phyloP scores from a whole-genome alignment of 2,888 invertebrate genomes.

The Steinernema scapterisci region DNA sequence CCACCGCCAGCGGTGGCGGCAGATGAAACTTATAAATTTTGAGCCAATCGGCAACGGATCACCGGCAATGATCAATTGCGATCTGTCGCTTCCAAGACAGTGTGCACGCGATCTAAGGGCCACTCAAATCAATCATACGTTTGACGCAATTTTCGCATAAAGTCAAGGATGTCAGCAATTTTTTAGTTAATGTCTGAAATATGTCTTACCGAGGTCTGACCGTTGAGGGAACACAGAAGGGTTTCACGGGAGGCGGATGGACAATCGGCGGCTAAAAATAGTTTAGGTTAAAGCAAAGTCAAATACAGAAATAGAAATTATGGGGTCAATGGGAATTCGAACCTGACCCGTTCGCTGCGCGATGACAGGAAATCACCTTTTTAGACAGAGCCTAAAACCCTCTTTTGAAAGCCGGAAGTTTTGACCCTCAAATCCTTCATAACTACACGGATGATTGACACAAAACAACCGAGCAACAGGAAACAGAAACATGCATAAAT shows the following conservation, averaged over 20 bases:
- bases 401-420: no score
- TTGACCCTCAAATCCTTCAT: no score
- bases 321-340: no score
- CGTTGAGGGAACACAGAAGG: conserved; percentile 37
- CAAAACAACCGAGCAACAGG: neutral
- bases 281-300: no score
- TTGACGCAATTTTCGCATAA: neutral
- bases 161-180: no score
- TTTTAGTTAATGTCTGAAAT: no score
- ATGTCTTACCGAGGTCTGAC: conserved; percentile 34
- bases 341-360: no score
- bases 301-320: no score
- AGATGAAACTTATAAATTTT: conserved; percentile 20
- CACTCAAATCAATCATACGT: neutral
- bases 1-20: no score
- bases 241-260: conserved; percentile 14
- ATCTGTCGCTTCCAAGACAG: conserved; percentile 1
- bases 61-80: conserved; percentile 1
- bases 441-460: no score
- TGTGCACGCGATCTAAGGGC: neutral
- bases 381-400: no score
- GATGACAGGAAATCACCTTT: no score
- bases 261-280: conserved; percentile 35
- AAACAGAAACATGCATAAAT: neutral
- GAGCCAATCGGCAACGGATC: conserved; percentile 19